phyloP scores from a whole-genome alignment of 2,113 vertebrate species.

The Emydura subglobosa region DNA sequence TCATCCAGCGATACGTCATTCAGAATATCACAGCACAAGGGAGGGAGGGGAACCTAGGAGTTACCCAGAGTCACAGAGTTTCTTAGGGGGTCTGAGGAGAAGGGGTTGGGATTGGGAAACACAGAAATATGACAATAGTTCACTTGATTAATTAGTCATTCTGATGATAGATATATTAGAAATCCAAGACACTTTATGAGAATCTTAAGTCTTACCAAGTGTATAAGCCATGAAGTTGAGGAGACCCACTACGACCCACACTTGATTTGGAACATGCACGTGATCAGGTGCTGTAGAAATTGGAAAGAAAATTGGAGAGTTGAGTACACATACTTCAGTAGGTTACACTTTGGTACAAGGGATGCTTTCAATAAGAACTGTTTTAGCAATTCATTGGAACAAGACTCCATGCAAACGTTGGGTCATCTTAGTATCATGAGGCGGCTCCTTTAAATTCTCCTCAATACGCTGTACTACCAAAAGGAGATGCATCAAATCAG shows the following conservation, averaged over 20 bases:
- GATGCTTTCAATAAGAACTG: background rate
- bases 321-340: rapidly evolving
- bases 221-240: slow-evolving; percentile 98
- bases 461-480: background rate
- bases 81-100: background rate
- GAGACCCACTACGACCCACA: slow-evolving; percentile 94
- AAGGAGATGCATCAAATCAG: background rate
- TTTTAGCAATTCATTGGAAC: background rate
- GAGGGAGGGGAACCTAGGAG: background rate
- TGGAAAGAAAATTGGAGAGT: background rate
- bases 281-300: slow-evolving; percentile 84
- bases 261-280: slow-evolving; percentile 89
- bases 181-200: background rate
- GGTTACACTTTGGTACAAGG: background rate
- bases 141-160: background rate
- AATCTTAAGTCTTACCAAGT: slow-evolving; percentile 84
- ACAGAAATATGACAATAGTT: background rate
- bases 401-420: background rate
- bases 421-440: background rate
- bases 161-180: background rate
- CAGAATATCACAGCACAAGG: background rate
- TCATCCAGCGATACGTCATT: background rate
- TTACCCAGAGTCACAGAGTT: background rate
- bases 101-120: background rate
- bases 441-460: background rate